A percentile compares a stretch with the other conserved stretches of the same genome.
Conservation (phyloP, 2,888 invertebrate species). For the Liodrosophila aerea region DNA sequence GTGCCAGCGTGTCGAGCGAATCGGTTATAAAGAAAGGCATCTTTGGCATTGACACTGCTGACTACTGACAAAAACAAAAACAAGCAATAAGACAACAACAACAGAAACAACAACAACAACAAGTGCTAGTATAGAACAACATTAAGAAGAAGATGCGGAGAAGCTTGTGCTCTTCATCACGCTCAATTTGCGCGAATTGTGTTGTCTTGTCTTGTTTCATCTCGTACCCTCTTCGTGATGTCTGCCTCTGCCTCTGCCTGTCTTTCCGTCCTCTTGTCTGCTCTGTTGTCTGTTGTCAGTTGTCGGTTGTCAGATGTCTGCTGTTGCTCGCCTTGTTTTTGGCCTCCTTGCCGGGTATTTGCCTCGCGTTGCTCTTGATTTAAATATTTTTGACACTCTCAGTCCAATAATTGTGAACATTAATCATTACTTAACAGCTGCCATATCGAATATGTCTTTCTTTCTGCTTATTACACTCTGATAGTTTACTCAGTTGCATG, state of each 20-base stretch:
- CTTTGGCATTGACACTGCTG: slow-evolving; percentile 70
- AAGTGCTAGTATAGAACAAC: too few relatives aligned
- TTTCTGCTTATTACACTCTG: not conserved
- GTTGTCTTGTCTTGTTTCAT: slow-evolving; percentile 67
- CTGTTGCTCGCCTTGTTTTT: slow-evolving; percentile 28
- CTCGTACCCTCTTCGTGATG: slow-evolving; percentile 28
- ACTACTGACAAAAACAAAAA: slow-evolving; percentile 37
- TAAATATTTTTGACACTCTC: slow-evolving; percentile 77
- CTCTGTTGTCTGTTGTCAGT: slow-evolving; percentile 51
- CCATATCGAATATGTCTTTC: slow-evolving; percentile 29
- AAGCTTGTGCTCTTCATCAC: slow-evolving; percentile 67
- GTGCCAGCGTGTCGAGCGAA: slow-evolving; percentile 19
- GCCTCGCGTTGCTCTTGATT: slow-evolving; percentile 62
- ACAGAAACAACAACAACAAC: slow-evolving; percentile 10
- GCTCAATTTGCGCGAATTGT: slow-evolving; percentile 76
- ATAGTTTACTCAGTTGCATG: too few relatives aligned
- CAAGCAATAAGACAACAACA: slow-evolving; percentile 10
- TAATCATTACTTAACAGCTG: slow-evolving; percentile 68
- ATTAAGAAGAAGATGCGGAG: slow-evolving; percentile 17
- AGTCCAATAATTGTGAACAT: slow-evolving; percentile 72
- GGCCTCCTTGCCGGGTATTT: slow-evolving; percentile 24
- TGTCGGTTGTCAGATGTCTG: slow-evolving; percentile 46
- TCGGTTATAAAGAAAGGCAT: slow-evolving; percentile 57
- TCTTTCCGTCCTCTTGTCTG: slow-evolving; percentile 13
- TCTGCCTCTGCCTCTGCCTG: slow-evolving; percentile 23